Evolutionary conservation across 2,888 invertebrate species (phyloP), one percentile per base, ranked within the genome.

Genomic region (Sphinx pinastri): DNA sequence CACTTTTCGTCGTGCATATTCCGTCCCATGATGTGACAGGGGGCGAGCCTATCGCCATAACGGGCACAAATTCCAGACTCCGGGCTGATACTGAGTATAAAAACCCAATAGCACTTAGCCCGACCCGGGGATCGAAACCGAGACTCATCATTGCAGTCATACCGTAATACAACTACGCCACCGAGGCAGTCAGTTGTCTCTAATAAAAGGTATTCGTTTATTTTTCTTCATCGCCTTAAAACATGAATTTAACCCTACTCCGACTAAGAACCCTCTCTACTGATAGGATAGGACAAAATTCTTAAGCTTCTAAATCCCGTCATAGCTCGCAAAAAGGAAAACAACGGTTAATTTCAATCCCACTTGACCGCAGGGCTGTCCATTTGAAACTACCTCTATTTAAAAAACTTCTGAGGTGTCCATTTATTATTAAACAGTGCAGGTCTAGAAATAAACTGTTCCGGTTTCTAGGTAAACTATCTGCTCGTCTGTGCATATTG

Each of bases 271-370:
- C 19, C 25, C 25, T 54, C 60, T 63, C 63, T 52, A 38, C 54
- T 16, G 69, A 69, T 69, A 63, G 25, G 45, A 69, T 25, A 31
- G 63, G 16, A 69, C 63, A 54, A 63, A 69, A 63, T 54, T 45
- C 19, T 63, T 60, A 60, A 63, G 60, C 60, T 38, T 12, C 45
- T 45, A 19, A 69, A 69, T 54, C 63, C 45, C 14, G 38, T 13
- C n/a, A 68, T 63, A 80, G 80, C 82, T 81, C 80, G 85, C 87
- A 88, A 88, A 88, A 88, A 86, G 85, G 81, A 80, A 81, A 84
- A 84, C 82, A 84, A 84, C 89, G 88, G 90, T 89, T 90, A 90
- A 90, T 91, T 91, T 89, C 87, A 90, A 91, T 91, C 87, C 85
- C 88, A 86, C 89, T 90, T 87, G 88, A 88, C 51, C 19, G 14